Evolutionary conservation across 2,888 invertebrate genomes (phyloP), one percentile per base, ranked within the genome.

Genomic region (Cheiracanthium punctorium): DNA sequence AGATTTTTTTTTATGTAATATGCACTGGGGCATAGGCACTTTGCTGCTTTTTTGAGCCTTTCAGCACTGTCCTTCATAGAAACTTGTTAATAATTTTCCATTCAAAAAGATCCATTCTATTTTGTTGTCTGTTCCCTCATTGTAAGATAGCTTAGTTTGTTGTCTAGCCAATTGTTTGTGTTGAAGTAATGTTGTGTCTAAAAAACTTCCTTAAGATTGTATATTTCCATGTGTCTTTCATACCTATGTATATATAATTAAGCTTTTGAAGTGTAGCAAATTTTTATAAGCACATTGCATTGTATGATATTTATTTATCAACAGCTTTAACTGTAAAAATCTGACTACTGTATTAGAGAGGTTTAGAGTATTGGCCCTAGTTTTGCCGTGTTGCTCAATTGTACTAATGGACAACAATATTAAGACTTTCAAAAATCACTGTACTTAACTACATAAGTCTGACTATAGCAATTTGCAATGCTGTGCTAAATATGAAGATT

Each of bases 351-450:
- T 69, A 33, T 32, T 69, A 69, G 69, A 33, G 29, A 33, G 69
- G 30, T 30, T 43, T 43, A 30, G 32, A 74, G 58, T 64, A 76
- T 52, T 76, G 82, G 71, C 71, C 76, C 71, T 71, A 82, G 70
- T 76, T 70, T 33, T 58, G 52, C 29, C 80, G 69, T 81, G 41
- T 75, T 81, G 81, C 81, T 81, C 81, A 81, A 81, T 69, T 75
- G 75, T 81, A 70, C 69, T 75, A 58, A 81, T 69, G 69, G 70
- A 81, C 70, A 75, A 73, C 73, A 71, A 52, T 70, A 70, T 70
- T 73, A 80, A 79, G 76, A 71, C 71, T 79, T 58, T 58, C 33
- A 33, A 33, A 71, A 79, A 29, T 74, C 58, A 74, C 29, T 52
- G 52, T 58, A 74, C 73, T 52, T 74, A 52, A 52, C 7, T 12